Percentiles rank a stretch among this genome's conserved stretches.
phyloP scores from a whole-genome alignment of 2,888 invertebrate species.

The Trachelus troglodyta region DNA sequence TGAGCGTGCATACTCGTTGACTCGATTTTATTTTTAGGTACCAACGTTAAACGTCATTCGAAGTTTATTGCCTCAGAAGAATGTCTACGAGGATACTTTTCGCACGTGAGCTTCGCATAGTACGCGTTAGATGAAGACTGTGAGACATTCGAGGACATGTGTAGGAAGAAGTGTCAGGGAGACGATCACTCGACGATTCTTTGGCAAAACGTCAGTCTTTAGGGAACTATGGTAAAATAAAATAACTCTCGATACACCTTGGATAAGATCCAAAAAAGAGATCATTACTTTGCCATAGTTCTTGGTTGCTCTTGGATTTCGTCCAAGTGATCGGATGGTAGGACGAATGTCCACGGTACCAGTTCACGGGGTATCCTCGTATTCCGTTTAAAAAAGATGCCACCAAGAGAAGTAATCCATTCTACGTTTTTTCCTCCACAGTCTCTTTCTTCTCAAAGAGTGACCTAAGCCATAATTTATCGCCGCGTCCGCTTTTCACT shows the following conservation, averaged over 20 bases:
- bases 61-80: conserved; percentile 2
- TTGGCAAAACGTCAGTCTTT: background rate
- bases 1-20: background rate
- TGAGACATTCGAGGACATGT: background rate
- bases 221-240: conserved; percentile 19
- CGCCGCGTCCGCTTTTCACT: background rate
- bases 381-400: background rate
- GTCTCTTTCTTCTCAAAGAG: background rate
- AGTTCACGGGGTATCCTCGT: background rate
- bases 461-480: background rate
- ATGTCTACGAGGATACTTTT: background rate
- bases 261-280: conserved; percentile 34
- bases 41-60: conserved; percentile 1
- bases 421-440: background rate
- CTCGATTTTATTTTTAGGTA: conserved; percentile 4
- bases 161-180: background rate
- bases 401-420: background rate
- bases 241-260: conserved; percentile 27
- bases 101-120: background rate
- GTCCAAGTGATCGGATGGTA: conserved; percentile 23
- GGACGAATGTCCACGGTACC: background rate
- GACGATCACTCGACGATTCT: background rate
- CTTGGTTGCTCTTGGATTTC: conserved; percentile 30
- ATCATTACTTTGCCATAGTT: conserved; percentile 35
- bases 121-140: background rate